Conservation (phyloP, 2,797 vertebrate genomes). For the Pangasius sanitwongsei region DNA sequence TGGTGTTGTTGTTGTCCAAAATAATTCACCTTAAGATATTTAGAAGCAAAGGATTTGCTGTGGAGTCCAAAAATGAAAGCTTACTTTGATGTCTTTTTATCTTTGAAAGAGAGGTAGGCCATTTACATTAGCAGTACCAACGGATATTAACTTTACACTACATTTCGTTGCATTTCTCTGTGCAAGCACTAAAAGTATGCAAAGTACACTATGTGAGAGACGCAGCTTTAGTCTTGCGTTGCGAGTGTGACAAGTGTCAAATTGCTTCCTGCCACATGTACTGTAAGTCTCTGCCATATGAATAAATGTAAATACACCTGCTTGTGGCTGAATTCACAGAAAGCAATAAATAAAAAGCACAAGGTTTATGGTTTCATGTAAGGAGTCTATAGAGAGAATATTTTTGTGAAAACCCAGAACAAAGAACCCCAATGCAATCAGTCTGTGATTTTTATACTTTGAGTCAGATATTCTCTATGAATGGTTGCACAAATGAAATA, state of each 20-base stretch:
- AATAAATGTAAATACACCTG: not conserved
- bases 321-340: not conserved
- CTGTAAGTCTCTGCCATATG: not conserved
- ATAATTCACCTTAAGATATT: not conserved
- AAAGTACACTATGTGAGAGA: not conserved
- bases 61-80: not conserved
- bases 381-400: not conserved
- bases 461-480: constrained; percentile 22
- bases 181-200: not conserved
- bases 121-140: not conserved
- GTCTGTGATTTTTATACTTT: constrained; percentile 21
- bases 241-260: not conserved
- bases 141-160: not conserved
- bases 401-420: not conserved
- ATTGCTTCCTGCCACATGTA: not conserved
- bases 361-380: not conserved
- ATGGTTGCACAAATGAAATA: constrained; percentile 30
- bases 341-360: not conserved
- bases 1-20: not conserved
- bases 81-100: not conserved
- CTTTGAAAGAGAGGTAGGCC: not conserved
- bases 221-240: not conserved
- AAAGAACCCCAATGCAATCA: not conserved
- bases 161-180: no score
- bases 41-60: not conserved